Percentiles rank a stretch among this genome's conserved stretches.
Evolutionary conservation across 2,797 vertebrate genomes (phyloP).

Genomic region (Anabas testudineus): DNA sequence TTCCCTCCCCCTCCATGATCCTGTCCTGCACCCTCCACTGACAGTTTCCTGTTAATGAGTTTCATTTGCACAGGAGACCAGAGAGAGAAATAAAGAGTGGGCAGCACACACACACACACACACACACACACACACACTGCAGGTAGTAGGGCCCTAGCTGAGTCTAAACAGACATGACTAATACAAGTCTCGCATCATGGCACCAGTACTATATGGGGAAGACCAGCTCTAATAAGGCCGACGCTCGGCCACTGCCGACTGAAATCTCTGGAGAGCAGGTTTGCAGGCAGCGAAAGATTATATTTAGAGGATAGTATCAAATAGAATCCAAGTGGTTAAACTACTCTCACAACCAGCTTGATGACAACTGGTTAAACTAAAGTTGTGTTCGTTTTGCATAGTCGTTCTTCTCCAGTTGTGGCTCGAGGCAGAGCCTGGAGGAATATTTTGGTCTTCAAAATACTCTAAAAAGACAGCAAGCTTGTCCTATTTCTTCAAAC

Average conservation of each 20-base stretch:
- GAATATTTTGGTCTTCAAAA: background rate
- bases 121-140: slow-evolving; percentile 38
- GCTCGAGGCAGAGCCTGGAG: background rate
- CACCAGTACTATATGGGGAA: slow-evolving; percentile 18
- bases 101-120: slow-evolving; percentile 18
- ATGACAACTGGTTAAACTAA: background rate
- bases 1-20: slow-evolving; percentile 9
- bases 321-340: background rate
- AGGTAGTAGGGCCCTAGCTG: slow-evolving; percentile 47
- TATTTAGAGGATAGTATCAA: slow-evolving; percentile 11
- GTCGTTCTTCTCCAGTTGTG: background rate
- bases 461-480: background rate
- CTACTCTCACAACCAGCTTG: slow-evolving; percentile 16
- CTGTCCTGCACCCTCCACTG: slow-evolving; percentile 46
- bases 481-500: slow-evolving; percentile 16
- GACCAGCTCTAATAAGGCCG: slow-evolving; percentile 60
- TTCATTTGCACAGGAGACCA: slow-evolving; percentile 63
- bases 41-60: slow-evolving; percentile 74
- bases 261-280: slow-evolving; percentile 46
- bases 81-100: slow-evolving; percentile 55
- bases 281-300: slow-evolving; percentile 21
- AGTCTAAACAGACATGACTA: slow-evolving; percentile 45
- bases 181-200: slow-evolving; percentile 41
- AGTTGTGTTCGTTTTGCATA: background rate
- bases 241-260: slow-evolving; percentile 34